phyloP scores from a whole-genome alignment of 2,797 vertebrate genomes.

The Ctenopoma multispine region DNA sequence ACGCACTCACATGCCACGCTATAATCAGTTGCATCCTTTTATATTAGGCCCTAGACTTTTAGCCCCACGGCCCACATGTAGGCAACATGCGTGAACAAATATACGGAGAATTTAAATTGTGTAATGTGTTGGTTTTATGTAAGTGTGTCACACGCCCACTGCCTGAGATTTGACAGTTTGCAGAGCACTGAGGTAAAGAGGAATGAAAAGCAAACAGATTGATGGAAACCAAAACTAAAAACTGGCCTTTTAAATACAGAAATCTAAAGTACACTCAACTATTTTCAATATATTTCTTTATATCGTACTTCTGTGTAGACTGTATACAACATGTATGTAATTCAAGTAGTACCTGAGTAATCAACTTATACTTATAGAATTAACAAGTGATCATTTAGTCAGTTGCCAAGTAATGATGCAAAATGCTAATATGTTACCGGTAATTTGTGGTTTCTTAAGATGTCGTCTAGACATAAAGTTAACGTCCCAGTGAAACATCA shows the following conservation, averaged over 20 bases:
- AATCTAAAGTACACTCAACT: neutral
- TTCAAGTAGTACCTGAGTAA: too few species aligned
- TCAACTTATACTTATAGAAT: neutral
- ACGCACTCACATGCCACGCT: slow-evolving; percentile 29
- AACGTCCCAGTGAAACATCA: neutral
- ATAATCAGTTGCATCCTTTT: slow-evolving; percentile 53
- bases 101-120: slow-evolving; percentile 61
- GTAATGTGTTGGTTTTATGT: slow-evolving; percentile 79
- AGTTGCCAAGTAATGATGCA: neutral
- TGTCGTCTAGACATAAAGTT: neutral
- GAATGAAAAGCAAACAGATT: slow-evolving; percentile 19
- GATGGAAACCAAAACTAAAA: slow-evolving; percentile 6
- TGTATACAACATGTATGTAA: too few species aligned
- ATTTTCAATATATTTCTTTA: too few species aligned
- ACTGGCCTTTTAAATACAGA: neutral
- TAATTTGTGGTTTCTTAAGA: neutral
- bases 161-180: slow-evolving; percentile 68
- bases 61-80: slow-evolving; percentile 53
- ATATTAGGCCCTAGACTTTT: slow-evolving; percentile 57
- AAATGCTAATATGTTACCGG: neutral
- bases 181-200: slow-evolving; percentile 53
- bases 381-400: neutral
- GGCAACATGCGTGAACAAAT: slow-evolving; percentile 46
- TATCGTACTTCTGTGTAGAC: too few species aligned
- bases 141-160: slow-evolving; percentile 81